Conservation (phyloP, 2,888 invertebrate species). For the Ormyrus thymus region DNA sequence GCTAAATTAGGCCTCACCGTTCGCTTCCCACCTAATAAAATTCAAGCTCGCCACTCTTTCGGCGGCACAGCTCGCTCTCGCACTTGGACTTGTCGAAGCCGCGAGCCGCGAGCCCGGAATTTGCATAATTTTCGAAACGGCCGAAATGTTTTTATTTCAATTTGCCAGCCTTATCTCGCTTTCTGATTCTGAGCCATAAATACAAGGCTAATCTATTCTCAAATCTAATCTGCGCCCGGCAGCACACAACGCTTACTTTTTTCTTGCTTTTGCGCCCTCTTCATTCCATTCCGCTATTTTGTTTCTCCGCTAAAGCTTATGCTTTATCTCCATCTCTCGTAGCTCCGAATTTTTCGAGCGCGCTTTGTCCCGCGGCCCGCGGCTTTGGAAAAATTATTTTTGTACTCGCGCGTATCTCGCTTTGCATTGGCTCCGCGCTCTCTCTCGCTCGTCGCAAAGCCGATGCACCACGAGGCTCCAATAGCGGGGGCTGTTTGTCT, state of each 20-base stretch:
- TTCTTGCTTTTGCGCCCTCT: slow-evolving; percentile 4
- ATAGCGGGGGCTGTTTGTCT: slow-evolving; percentile 59
- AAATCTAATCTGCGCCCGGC: slow-evolving; percentile 34
- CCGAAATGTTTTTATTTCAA: not conserved
- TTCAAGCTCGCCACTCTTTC: not conserved
- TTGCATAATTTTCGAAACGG: not conserved
- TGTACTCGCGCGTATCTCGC: not conserved
- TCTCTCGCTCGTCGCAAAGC: not conserved
- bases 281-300: slow-evolving; percentile 23
- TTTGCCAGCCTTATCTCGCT: not conserved
- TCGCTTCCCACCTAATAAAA: slow-evolving; percentile 16
- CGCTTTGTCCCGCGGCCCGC: slow-evolving; percentile 13
- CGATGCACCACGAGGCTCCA: not conserved
- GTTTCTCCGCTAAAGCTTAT: slow-evolving; percentile 40
- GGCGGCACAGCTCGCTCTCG: no score
- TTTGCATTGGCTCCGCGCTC: slow-evolving; percentile 6
- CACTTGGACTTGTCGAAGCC: no score
- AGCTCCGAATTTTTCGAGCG: slow-evolving; percentile 31
- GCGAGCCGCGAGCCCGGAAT: not conserved
- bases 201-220: slow-evolving; percentile 37
- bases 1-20: slow-evolving; percentile 16
- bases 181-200: slow-evolving; percentile 28
- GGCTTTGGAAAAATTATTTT: slow-evolving; percentile 32
- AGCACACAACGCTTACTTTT: slow-evolving; percentile 2
- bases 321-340: slow-evolving; percentile 42